These are phyloP conservation scores for Osmoderma eremita DNA, from an alignment of 2,888 invertebrate species.

Conservation along the genomic window DNA sequence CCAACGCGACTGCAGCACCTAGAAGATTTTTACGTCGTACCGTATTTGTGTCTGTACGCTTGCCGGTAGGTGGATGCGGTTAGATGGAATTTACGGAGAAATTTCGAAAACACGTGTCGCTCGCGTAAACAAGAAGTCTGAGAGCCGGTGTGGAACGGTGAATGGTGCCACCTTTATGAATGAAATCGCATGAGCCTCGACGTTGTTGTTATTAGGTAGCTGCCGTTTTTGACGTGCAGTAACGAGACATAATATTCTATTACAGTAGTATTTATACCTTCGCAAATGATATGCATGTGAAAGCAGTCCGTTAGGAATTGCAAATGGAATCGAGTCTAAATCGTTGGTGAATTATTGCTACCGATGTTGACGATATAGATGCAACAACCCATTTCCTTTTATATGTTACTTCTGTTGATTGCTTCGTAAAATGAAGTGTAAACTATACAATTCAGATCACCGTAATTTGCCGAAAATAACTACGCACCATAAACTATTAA, in stretches of 20 bases:
- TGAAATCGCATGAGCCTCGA: conserved; percentile 15
- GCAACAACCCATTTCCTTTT: too few relatives aligned
- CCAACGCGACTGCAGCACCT: neutral
- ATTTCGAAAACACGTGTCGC: conserved; percentile 20
- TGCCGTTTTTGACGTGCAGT: neutral
- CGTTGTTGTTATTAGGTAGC: neutral
- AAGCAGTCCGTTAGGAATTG: too few relatives aligned
- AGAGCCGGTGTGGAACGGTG: neutral
- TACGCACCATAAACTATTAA: too few relatives aligned
- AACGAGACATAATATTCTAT: conserved; percentile 1
- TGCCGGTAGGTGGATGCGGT: neutral
- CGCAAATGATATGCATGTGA: too few relatives aligned
- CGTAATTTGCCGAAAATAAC: too few relatives aligned
- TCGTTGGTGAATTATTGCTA: too few relatives aligned
- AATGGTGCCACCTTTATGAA: conserved; percentile 18
- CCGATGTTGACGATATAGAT: too few relatives aligned
- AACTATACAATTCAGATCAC: too few relatives aligned
- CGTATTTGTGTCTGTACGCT: neutral
- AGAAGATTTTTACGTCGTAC: conserved; percentile 16
- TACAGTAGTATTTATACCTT: neutral
- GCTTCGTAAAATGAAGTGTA: too few relatives aligned
- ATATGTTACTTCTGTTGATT: too few relatives aligned
- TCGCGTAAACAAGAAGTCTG: conserved; percentile 12
- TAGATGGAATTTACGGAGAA: conserved; percentile 16
- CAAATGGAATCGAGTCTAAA: too few relatives aligned